Evolutionary conservation across 2,888 invertebrate species (phyloP).

Genomic region (Drosophila cognata): DNA sequence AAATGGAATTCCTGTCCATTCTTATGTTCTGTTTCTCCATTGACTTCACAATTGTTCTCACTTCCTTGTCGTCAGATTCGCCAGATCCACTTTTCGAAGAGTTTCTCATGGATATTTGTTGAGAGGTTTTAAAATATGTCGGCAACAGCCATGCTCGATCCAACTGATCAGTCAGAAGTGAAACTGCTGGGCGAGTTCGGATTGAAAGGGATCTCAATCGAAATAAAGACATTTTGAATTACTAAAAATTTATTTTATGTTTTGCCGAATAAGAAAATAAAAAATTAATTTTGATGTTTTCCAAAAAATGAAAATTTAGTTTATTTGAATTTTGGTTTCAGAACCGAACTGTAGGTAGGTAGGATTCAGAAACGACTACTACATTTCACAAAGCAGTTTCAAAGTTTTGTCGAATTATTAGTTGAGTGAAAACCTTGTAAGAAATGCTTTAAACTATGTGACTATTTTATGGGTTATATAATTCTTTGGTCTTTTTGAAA

Average conservation of each 20-base stretch:
- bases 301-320: background rate
- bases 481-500: background rate
- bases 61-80: too few species aligned
- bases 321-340: background rate
- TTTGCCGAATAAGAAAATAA: background rate
- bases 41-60: too few species aligned
- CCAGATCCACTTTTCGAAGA: background rate
- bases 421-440: background rate
- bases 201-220: background rate
- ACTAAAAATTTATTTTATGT: background rate
- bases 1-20: too few species aligned
- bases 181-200: background rate
- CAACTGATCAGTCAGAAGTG: slow-evolving; percentile 5
- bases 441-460: background rate
- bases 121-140: background rate
- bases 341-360: background rate
- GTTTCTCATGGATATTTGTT: background rate
- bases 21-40: too few species aligned
- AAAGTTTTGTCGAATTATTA: background rate
- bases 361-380: background rate
- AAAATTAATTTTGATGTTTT: background rate
- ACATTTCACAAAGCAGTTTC: background rate
- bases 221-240: slow-evolving; percentile 25
- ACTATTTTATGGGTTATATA: background rate
- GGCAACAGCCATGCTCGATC: background rate